These are phyloP conservation scores for Falco concolor DNA, from an alignment of 2,797 vertebrate species.

Conservation along the genomic window DNA sequence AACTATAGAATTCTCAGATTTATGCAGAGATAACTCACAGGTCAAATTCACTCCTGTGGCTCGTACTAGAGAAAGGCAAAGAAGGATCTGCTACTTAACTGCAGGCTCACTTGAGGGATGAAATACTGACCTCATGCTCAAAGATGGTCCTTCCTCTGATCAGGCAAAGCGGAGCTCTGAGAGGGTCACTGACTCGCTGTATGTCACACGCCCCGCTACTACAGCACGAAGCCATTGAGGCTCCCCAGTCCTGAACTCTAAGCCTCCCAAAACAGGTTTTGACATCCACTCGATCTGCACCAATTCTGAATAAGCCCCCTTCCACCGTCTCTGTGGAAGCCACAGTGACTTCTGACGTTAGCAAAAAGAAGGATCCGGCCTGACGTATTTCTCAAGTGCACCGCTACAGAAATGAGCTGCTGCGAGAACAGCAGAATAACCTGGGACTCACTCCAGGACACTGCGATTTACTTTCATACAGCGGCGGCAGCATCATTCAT, in stretches of 20 bases:
- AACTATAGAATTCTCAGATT: background rate
- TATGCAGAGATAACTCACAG: background rate
- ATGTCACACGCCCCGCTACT: fast-evolving
- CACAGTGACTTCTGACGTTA: background rate
- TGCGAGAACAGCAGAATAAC: background rate
- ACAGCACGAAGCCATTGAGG: fast-evolving
- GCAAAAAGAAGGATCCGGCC: background rate
- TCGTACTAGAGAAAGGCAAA: fast-evolving
- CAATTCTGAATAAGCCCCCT: background rate
- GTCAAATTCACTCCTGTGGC: background rate
- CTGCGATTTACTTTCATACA: background rate
- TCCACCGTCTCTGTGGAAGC: background rate
- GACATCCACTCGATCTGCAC: no score
- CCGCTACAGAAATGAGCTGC: background rate
- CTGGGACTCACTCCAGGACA: background rate
- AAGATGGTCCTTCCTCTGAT: background rate
- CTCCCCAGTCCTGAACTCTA: background rate
- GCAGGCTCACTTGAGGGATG: background rate
- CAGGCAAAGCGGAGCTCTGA: background rate
- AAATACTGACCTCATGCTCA: background rate
- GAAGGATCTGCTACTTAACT: background rate
- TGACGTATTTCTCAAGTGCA: fast-evolving
- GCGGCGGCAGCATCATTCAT: background rate
- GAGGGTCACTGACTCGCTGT: no score
- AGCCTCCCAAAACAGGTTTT: background rate